Evolutionary conservation across 2,888 invertebrate genomes (phyloP).

Genomic region (Pachliopta kotzebuea): DNA sequence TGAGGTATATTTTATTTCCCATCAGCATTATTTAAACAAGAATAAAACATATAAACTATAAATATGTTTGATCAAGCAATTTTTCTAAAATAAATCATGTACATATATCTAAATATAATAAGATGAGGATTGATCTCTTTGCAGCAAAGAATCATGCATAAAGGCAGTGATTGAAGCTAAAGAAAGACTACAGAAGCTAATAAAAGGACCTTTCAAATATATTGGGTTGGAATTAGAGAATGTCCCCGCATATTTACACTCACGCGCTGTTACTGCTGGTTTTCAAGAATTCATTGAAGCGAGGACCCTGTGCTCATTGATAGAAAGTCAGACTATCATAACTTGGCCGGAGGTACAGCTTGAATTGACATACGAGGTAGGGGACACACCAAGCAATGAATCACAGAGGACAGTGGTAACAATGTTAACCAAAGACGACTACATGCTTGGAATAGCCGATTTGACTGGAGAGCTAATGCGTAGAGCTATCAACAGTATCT

Average conservation of each 20-base stretch:
- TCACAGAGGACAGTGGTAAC: conserved; percentile 48
- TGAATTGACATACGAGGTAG: conserved; percentile 67
- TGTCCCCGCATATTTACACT: conserved; percentile 82
- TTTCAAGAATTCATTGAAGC: conserved; percentile 94
- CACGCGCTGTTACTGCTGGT: conserved; percentile 64
- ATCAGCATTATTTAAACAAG: no score
- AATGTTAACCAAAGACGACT: conserved; percentile 73
- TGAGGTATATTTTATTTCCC: no score
- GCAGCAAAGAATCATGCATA: conserved; percentile 50
- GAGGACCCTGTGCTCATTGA: conserved; percentile 86
- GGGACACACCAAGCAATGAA: conserved; percentile 39
- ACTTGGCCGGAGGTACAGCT: conserved; percentile 80
- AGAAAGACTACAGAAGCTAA: conserved; percentile 83
- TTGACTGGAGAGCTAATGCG: conserved; percentile 96
- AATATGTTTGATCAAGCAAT: no score
- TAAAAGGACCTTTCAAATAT: conserved; percentile 69
- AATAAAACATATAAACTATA: no score
- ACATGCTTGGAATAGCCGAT: conserved; percentile 90
- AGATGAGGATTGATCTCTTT: not conserved
- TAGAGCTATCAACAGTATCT: conserved; percentile 90
- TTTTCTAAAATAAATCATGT: not conserved
- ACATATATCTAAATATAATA: not conserved
- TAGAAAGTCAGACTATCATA: conserved; percentile 81
- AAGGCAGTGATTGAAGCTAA: conserved; percentile 76
- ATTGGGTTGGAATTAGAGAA: conserved; percentile 87